Evolutionary conservation across 2,888 invertebrate genomes (phyloP), one percentile per base, ranked within the genome.

Genomic region (Harmothoe impar): DNA sequence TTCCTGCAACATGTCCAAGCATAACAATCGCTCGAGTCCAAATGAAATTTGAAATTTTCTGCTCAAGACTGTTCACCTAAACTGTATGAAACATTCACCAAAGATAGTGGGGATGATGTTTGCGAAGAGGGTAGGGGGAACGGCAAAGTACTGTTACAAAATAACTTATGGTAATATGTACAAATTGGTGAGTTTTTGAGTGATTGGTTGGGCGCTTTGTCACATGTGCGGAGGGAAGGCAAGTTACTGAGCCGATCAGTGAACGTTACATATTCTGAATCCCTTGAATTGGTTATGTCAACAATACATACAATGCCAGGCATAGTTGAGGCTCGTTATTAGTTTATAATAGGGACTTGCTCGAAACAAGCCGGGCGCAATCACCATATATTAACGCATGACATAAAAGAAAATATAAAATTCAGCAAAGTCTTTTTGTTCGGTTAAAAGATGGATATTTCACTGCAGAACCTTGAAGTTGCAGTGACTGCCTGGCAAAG

Each of bases 401-500:
- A 43, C 3, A 10, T 43, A 43, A 43, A 43, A 43, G 43, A 43
- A 43, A 43, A 43, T 43, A 43, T 43, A 43, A 43, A 43, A 43
- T 43, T 43, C 43, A 43, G 43, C 43, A 43, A 43, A 43, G 43
- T 78, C 78, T 78, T 78, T 62, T 62, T 62, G 20, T 62, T 62
- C 62, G 15, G 20, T n/a, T 62, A n/a, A 62, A 62, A 43, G 43
- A n/a, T 62, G 62, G 62, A 62, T 77, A 77, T 29, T 77, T 5
- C n/a, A 77, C 77, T 77, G 20, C 31, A 25, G 31, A 77, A 77
- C 25, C 29, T 77, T 54, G 86, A 51, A 7, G n/a, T 51, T 51
- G 33, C 54, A 86, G 29, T 54, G 52, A 86, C 86, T 86, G 86
- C 56, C 86, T 86, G 86, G 86, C 86, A 86, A 86, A 86, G 86